Base-by-base conservation (phyloP, 2,888 invertebrate genomes). In the Callinectes sapidus region DNA sequence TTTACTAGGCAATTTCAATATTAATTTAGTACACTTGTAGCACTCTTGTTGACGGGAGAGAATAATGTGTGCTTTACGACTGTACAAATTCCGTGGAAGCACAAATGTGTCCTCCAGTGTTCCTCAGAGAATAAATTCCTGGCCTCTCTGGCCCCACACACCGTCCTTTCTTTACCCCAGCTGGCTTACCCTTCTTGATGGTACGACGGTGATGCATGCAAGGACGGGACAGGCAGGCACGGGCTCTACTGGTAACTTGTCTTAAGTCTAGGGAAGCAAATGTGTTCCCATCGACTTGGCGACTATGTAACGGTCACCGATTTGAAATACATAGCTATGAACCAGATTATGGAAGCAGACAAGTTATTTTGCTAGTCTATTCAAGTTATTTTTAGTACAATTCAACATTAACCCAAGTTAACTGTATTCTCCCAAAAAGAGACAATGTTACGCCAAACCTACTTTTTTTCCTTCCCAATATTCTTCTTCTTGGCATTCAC, bases 11-110 rank as follows among this genome's bases (percentile, higher is more conserved):
- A 28, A 88, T 16, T 35, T 88, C 14, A 88, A 28, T 23, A 88
- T 28, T 55, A 35, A 32, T 88, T 28, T 88, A 54, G 18, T 88
- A 90, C 90, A 88, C 86, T 92, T 87, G 81, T 90, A 89, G 89
- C 89, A 86, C 92, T 92, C 92, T 89, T 92, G 89, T 92, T 92
- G 92, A 90, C 90, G 87, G 90, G 90, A 92, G 61, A 91, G 66
- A 90, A 92, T 90, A 92, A 90, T 92, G 90, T 90, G 92, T 90
- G 90, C 92, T 92, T 90, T 92, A 90, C 55, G 89, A 93, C 91
- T 93, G 92, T 93, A 93, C 92, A 93, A 92, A 93, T 93, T 89
- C 89, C 91, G 85, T 89, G 92, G 92, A 93, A 81, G 92, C 92
- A 93, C 92, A 93, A 91, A 93, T 87, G 87, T 92, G 87, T 23